Evolutionary conservation across 2,113 vertebrate genomes (phyloP), one percentile per base, ranked within the genome.

Genomic region (Eclectus roratus): DNA sequence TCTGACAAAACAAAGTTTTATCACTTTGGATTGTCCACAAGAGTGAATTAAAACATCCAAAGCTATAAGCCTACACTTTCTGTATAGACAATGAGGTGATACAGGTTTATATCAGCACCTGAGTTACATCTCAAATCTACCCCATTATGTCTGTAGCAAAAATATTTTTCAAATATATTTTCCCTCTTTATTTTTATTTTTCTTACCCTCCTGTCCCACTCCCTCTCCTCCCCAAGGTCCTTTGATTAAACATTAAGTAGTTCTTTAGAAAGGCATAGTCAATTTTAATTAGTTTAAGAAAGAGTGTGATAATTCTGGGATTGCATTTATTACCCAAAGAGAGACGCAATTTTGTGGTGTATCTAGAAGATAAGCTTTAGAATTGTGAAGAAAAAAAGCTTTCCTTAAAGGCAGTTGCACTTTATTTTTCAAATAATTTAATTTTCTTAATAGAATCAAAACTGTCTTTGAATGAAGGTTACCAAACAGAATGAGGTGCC

Each of bases 241-340:
- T 90, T 56, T 80, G 29, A 85, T 90, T 93, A 63, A 73, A 55
- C 12, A 77, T 53, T 37, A 88, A 56, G 24, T 12, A 35, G 16
- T 52, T 80, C 58, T 88, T 69, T 80, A 64, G 47, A 90, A 13
- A 4, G 7, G 0, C 44, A 13, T 33, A 28, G 24, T 60, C 13
- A 76, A 60, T 90, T 96, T 90, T 69, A 69, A 76, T 85, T 90
- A 29, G 23, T 69, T 85, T 69, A 83, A 73, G 29, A 78, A 77
- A 73, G 29, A 65, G 33, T 6, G 28, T 77, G 31, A 47, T 85
- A 88, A 71, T 82, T 88, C 20, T 60, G 29, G 21, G 29, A 65
- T 88, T 88, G 44, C 13, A 4, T 79, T 92, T 91, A n/a, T 69
- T 8, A 2, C 37, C 20, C 61, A 64, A 44, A 41, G 60, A 91